Base-by-base conservation (phyloP, 1,140 invertebrate species). In the Seison nebaliae region DNA sequence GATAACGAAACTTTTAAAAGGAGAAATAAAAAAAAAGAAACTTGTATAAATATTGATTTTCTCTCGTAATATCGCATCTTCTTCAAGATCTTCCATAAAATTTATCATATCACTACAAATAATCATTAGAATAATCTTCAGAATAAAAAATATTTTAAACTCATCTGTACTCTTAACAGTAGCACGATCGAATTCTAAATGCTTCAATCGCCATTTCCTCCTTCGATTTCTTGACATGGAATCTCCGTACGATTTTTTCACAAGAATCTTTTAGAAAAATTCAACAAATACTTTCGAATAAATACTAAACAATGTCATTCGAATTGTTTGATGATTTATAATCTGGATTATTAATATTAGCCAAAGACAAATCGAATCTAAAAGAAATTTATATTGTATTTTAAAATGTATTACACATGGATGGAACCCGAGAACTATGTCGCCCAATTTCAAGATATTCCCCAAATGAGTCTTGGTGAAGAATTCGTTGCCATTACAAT, bases 31-130 rank as follows among this genome's bases (percentile, higher is more conserved):
- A n/a, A n/a, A n/a, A n/a, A n/a, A n/a, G n/a, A n/a, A n/a, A n/a
- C n/a, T n/a, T n/a, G n/a, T 72, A 57, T 81, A 96, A 38, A 96
- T 86, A 51, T 93, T 91, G 23, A 98, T 67, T 52, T 86, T 74
- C 48, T 77, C 71, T 43, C 88, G 67, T 39, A 81, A 65, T 20
- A 69, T 67, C 15, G 69, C 69, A 60, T 96, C 83, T 60, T 96
- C 86, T 58, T 98, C 88, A 33, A 98, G 57, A 52, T 98, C 88
- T 48, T 94, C 78, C 53, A 94, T 65, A 61, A 96, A 96, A 46
- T 88, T 81, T 48, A 74, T 71, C 53, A 79, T 91, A 47, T 88
- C 81, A 45, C 75, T 78, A 43, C 28, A 48, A 52, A 12, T n/a
- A 36, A 22, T 17, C 7, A 16, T 14, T 12, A 16, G 5, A 12